Evolutionary conservation across 2,113 vertebrate species (phyloP).

Genomic region (Synchiropus splendidus): DNA sequence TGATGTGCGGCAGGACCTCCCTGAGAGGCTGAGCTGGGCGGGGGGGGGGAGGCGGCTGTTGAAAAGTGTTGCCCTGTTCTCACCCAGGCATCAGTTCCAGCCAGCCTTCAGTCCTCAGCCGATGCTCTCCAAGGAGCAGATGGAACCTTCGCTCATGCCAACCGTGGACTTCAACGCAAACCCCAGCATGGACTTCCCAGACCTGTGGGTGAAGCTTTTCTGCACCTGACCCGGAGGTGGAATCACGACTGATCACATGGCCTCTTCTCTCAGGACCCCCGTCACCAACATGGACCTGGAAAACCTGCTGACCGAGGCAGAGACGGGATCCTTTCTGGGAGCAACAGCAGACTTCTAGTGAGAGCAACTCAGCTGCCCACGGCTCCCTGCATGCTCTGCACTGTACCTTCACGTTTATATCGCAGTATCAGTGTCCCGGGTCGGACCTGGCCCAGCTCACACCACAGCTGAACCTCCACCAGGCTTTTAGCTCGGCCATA

Average conservation of each 20-base stretch:
- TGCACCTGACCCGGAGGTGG: not conserved
- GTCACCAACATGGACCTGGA: conserved; percentile 8
- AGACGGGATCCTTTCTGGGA: not conserved
- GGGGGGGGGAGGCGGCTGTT: too few relatives aligned
- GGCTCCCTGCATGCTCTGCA: too few relatives aligned
- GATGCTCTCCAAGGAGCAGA: conserved; percentile 5
- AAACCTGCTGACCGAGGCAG: conserved; percentile 1
- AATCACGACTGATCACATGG: not conserved
- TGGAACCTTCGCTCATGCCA: not conserved
- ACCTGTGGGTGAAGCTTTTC: conserved; percentile 11
- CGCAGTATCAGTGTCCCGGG: too few relatives aligned
- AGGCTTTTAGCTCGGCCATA: too few relatives aligned
- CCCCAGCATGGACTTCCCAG: not conserved
- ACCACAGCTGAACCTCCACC: too few relatives aligned
- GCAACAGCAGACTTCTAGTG: too few relatives aligned
- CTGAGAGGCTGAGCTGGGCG: too few relatives aligned
- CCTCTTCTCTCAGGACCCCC: conserved; percentile 17
- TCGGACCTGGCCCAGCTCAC: too few relatives aligned
- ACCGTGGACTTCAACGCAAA: conserved; percentile 10
- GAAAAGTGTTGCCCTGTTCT: not conserved
- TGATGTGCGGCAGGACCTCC: too few relatives aligned
- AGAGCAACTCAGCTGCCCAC: too few relatives aligned
- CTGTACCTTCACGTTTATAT: too few relatives aligned
- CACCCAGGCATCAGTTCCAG: conserved; percentile 17
- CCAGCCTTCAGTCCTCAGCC: conserved; percentile 9